These are phyloP conservation scores for Ganaspis brasiliensis DNA, from an alignment of 2,888 invertebrate species.

Conservation along the genomic window DNA sequence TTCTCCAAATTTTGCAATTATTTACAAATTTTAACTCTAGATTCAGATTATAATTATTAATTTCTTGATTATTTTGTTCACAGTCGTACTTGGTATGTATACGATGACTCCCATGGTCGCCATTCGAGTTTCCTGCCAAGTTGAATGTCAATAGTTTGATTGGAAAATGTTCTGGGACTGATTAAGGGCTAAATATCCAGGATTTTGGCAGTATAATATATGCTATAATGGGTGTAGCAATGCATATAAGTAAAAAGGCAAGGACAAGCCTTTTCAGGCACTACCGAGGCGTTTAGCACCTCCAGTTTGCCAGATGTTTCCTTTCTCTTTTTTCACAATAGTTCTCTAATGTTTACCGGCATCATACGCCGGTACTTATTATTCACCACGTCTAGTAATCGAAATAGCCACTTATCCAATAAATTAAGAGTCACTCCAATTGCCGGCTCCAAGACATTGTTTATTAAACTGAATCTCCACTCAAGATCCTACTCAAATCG, in stretches of 20 bases:
- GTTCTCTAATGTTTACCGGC: conserved; percentile 42
- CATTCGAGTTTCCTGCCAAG: conserved; percentile 66
- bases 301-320: conserved; percentile 64
- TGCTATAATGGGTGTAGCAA: conserved; percentile 69
- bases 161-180: background rate
- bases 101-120: conserved; percentile 78
- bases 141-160: background rate
- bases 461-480: conserved; percentile 3
- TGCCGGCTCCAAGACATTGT: background rate
- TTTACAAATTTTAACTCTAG: no score
- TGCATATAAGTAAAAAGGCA: conserved; percentile 65
- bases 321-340: conserved; percentile 69
- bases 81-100: conserved; percentile 75
- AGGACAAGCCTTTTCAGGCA: conserved; percentile 49
- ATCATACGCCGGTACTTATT: conserved; percentile 53
- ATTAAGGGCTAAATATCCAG: conserved; percentile 60
- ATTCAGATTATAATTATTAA: no score
- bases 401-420: conserved; percentile 32
- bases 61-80: background rate
- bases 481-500: background rate
- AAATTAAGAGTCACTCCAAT: conserved; percentile 8
- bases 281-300: conserved; percentile 60
- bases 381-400: conserved; percentile 47
- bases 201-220: conserved; percentile 69
- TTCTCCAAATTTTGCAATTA: no score